Evolutionary conservation across 2,113 vertebrate genomes (phyloP), one percentile per base, ranked within the genome.

Genomic region (Anthoscopus minutus): DNA sequence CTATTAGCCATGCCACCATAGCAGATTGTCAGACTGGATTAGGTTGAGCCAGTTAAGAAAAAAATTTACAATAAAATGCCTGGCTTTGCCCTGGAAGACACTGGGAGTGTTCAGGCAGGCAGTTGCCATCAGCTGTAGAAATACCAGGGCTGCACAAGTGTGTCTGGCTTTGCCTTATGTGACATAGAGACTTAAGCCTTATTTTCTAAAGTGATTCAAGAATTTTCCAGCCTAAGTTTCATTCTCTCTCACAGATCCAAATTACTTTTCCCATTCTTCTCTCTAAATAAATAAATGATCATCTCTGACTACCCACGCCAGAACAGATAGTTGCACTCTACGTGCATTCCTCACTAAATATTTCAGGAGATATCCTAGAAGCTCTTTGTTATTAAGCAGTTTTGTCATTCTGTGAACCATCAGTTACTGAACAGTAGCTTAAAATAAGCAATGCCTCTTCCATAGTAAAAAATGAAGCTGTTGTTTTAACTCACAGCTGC

Each of bases 201-300:
- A 40, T 71, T 93, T 92, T 90, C 19, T 1, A 47, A 94, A 95
- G 72, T 40, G 76, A 86, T 93, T 86, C 88, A 88, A 73, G 64
- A 40, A 35, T 90, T 94, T 96, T 88, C 42, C 71, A 88, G 38
- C 76, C 47, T 20, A 70, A 88, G 47, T 70, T 64, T 94, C 44
- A 62, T 95, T 88, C 58, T 92, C 72, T 95, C n/a, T 71, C 84
- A 51, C 31, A 8, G 44, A 92, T 86, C 76, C 56, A 86, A 93
- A 93, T 92, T 88, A 76, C 86, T 92, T 95, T 95, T 95, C 80
- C 71, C 83, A 90, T 56, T 78, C 47, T 40, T 80, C 60, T 92
- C 76, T 91, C 95, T 74, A 73, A 66, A 92, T 95, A 96, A 95
- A 95, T 96, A 96, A 96, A 96, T 95, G 3, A 96, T 94, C 80